Base-by-base conservation (phyloP, 2,797 vertebrate species). In the Peromyscus nudipes region DNA sequence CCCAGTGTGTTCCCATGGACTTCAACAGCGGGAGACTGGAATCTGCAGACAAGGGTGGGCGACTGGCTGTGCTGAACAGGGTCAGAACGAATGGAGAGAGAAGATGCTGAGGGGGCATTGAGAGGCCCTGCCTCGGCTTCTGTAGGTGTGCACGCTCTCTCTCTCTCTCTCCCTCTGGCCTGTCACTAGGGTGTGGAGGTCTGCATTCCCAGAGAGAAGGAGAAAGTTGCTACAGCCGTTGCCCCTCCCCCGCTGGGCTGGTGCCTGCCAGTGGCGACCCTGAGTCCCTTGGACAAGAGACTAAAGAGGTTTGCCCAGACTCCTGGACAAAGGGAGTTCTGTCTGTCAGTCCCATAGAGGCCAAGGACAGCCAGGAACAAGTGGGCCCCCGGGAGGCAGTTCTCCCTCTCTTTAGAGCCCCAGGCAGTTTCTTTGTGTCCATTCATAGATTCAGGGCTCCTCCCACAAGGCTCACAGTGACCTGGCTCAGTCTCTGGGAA, bases 311-410 rank as follows among this genome's bases (percentile, higher is more conserved):
- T 29, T 71, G 95, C 73, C 98, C 37, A 10, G 97, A 64, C 94
- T 0, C 62, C 23, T 40, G 88, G 84, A 99, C 98, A 99, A 99
- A 98, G 98, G 82, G 77, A 83, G n/a, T 62, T 96, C 98, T 99
- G 98, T 99, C 96, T 79, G 69, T 88, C 64, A 2, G 89, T 98
- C 96, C 87, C 84, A 80, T 79, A 88, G 93, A 89, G 85, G 91
- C 91, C 0, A 97, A 98, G 96, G 93, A 91, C 98, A 97, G 93
- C 25, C 95, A 73, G 96, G 94, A 57, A 97, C 49, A 5, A 64
- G 83, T 23, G 83, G 3, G 89, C 81, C 71, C 65, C 60, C n/a
- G 13, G 89, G 89, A 82, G 67, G 73, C 95, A 96, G n/a, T 96
- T 94, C 96, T 93, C 60, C 93, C 92, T 84, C 67, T 86, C 91